These are phyloP conservation scores for Agrilus mali DNA, from an alignment of 2,888 invertebrate genomes.

Conservation along the genomic window DNA sequence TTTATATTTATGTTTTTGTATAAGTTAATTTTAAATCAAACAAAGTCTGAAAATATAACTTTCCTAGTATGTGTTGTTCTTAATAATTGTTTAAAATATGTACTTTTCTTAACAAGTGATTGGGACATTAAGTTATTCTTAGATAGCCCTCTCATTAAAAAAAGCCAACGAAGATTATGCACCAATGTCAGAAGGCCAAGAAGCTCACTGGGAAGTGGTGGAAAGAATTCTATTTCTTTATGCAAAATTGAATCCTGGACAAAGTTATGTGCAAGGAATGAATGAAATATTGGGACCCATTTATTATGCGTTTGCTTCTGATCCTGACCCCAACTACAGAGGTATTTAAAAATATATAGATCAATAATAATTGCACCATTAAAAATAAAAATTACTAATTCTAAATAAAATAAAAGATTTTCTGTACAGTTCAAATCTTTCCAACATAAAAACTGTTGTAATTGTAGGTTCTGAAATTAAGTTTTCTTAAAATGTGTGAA, in stretches of 20 bases:
- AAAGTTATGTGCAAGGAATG: constrained; percentile 96
- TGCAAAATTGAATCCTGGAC: constrained; percentile 95
- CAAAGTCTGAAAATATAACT: too few relatives aligned
- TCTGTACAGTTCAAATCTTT: too few relatives aligned
- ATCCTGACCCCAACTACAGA: constrained; percentile 66
- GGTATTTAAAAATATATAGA: constrained; percentile 37
- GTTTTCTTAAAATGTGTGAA: too few relatives aligned
- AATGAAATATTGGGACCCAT: constrained; percentile 98
- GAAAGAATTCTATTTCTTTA: constrained; percentile 95
- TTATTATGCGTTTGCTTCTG: constrained; percentile 92
- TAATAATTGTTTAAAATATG: constrained; percentile 1
- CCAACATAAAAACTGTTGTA: too few relatives aligned
- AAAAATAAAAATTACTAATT: too few relatives aligned
- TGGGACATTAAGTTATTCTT: constrained; percentile 9
- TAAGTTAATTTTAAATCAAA: too few relatives aligned
- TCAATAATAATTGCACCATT: too few relatives aligned
- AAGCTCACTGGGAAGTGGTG: constrained; percentile 98
- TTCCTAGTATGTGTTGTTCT: not conserved
- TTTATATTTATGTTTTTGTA: too few relatives aligned
- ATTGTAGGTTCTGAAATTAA: too few relatives aligned
- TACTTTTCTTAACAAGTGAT: constrained; percentile 3
- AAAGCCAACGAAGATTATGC: constrained; percentile 71
- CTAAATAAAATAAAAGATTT: too few relatives aligned
- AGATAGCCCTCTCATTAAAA: constrained; percentile 60
- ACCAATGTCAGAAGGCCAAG: constrained; percentile 77